A percentile compares a stretch with the other conserved stretches of the same genome.
Evolutionary conservation across 2,113 vertebrate species (phyloP).

Genomic region (Neotoma lepida): DNA sequence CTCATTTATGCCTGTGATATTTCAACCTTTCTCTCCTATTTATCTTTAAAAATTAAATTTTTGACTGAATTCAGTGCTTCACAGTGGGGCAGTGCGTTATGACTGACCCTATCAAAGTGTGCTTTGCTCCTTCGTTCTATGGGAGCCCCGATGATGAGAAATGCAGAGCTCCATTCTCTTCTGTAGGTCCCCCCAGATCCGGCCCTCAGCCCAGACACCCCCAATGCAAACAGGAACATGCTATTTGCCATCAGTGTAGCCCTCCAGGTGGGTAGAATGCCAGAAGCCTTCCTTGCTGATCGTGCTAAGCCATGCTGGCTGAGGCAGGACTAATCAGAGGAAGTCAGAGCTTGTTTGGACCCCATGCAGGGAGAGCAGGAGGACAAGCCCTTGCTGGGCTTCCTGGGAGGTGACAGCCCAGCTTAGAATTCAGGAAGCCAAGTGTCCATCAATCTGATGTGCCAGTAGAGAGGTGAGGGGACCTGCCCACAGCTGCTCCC

Average conservation of each 20-base stretch:
- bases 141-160: neutral
- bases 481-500: neutral
- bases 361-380: neutral
- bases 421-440: neutral
- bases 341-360: neutral
- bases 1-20: conserved; percentile 34
- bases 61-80: conserved; percentile 47
- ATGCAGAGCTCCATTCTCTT: neutral
- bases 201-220: neutral
- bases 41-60: conserved; percentile 75
- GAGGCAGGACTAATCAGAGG: neutral
- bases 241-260: fast-evolving
- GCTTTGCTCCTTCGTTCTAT: neutral
- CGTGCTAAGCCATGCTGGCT: neutral
- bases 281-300: neutral
- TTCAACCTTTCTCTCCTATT: conserved; percentile 76
- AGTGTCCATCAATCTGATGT: neutral
- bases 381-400: neutral
- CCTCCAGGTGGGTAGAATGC: neutral
- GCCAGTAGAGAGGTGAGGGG: neutral
- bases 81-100: conserved; percentile 22
- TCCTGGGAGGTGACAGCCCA: neutral
- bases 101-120: neutral
- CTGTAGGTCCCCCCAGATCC: fast-evolving
- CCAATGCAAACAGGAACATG: neutral